Conservation (phyloP, 2,113 vertebrate genomes). For the Myotis davidii region DNA sequence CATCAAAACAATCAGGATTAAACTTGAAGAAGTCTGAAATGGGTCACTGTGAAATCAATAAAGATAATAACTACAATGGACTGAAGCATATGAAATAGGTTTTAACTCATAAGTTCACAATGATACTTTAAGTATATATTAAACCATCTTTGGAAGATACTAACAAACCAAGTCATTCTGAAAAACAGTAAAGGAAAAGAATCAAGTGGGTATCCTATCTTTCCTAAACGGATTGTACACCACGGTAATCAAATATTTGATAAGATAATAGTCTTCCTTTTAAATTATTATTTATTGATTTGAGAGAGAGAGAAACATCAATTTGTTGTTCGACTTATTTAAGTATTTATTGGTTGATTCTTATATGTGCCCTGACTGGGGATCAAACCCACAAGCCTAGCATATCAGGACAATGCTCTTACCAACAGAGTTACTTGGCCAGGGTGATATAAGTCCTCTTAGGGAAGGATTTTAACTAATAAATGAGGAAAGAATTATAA, state of each 20-base stretch:
- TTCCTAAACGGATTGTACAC: background rate
- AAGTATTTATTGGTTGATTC: background rate
- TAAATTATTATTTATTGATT: background rate
- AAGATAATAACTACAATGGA: background rate
- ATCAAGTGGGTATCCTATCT: background rate
- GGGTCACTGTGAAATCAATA: constrained; percentile 4
- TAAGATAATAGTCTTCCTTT: background rate
- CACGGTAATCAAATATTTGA: background rate
- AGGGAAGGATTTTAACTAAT: constrained; percentile 14
- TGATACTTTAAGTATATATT: background rate
- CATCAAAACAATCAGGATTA: background rate
- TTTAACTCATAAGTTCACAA: background rate
- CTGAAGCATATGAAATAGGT: background rate
- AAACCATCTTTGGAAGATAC: background rate
- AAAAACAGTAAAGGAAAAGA: background rate
- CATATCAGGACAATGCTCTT: background rate
- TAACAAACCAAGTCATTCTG: background rate
- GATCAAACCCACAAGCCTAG: background rate
- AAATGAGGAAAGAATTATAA: background rate
- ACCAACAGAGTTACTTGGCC: background rate
- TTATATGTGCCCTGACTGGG: background rate
- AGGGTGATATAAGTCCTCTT: background rate
- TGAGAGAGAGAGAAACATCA: background rate
- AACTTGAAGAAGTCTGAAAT: background rate
- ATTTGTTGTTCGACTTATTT: background rate